Conservation (phyloP, 2,113 vertebrate genomes). For the Pangasianodon gigas region DNA sequence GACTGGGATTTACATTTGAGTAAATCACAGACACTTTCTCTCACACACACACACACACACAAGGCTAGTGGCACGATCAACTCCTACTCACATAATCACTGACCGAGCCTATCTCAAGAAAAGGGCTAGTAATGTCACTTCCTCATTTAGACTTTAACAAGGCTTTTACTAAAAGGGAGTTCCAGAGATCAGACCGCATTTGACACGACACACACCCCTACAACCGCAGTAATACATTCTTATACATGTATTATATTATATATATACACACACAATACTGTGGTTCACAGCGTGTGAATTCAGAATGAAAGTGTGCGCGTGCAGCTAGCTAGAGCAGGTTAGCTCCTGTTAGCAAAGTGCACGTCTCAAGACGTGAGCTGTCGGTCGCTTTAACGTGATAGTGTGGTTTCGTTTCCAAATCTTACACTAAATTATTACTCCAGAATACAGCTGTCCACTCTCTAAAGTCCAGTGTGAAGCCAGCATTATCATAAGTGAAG, state of each 20-base stretch:
- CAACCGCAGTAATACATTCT: not conserved
- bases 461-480: not conserved
- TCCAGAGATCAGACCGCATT: not conserved
- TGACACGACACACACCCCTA: not conserved
- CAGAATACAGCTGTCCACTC: not conserved
- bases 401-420: not conserved
- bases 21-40: not conserved
- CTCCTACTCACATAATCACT: not conserved
- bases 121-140: not conserved
- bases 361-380: conserved; percentile 18
- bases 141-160: not conserved
- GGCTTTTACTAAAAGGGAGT: not conserved
- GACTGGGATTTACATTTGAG: not conserved
- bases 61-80: not conserved
- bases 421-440: too few relatives aligned
- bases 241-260: not conserved
- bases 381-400: not conserved
- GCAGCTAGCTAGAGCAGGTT: conserved; percentile 7
- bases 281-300: not conserved
- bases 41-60: not conserved
- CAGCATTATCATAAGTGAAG: not conserved
- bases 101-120: not conserved
- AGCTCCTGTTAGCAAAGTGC: not conserved
- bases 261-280: not conserved
- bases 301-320: not conserved